Percentiles rank a stretch among this genome's conserved stretches.
Evolutionary conservation across 2,113 vertebrate genomes (phyloP).

Genomic region (Dermatemys mawii): DNA sequence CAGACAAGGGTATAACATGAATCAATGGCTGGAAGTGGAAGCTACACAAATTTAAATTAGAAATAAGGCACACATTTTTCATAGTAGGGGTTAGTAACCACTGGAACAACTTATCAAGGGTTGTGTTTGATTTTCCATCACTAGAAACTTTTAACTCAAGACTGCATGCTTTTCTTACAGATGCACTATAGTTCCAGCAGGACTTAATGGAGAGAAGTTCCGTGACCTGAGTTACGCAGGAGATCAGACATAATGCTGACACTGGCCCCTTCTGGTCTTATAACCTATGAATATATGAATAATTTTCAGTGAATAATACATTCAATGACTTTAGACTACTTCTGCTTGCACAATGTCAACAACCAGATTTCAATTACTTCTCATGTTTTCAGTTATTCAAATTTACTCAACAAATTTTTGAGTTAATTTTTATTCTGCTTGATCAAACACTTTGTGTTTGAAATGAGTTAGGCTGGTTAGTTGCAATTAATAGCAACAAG

Average conservation of each 20-base stretch:
- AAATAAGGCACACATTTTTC: background rate
- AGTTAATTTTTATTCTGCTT: background rate
- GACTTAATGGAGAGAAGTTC: background rate
- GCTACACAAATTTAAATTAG: background rate
- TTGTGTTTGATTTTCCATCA: background rate
- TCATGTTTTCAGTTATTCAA: background rate
- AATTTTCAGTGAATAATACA: background rate
- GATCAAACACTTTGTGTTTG: background rate
- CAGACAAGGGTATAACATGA: background rate
- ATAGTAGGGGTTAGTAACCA: background rate
- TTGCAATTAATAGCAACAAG: background rate
- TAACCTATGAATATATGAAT: background rate
- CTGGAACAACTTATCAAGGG: rapidly evolving
- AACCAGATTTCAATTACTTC: background rate
- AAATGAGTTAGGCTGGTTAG: background rate
- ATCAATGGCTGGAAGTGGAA: background rate
- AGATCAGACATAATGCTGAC: background rate
- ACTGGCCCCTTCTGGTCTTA: background rate
- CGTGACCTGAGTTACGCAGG: background rate
- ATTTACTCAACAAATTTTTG: background rate
- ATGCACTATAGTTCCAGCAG: background rate
- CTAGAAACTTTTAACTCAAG: background rate
- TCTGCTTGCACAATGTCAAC: background rate
- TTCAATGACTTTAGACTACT: background rate
- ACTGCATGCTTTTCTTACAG: background rate